Evolutionary conservation across 2,113 vertebrate genomes (phyloP), one percentile per base, ranked within the genome.

Genomic region (Tetraodon nigroviridis): DNA sequence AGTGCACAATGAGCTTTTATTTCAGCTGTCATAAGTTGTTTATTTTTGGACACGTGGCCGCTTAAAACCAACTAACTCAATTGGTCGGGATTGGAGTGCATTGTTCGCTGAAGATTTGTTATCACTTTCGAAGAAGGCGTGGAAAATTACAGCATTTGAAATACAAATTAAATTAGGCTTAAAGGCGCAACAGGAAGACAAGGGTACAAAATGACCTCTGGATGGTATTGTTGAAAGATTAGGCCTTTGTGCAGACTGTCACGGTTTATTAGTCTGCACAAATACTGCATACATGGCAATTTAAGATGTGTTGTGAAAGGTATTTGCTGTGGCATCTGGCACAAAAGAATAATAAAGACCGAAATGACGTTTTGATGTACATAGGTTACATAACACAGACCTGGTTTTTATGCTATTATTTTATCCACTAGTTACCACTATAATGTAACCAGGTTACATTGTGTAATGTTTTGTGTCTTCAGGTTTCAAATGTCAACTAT

Each of bases 1-100:
- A 50, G 49, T 12, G 64, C 27, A 83, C 80, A 85, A 81, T 76
- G 46, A 73, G 61, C 80, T 82, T 85, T 87, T 84, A 81, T 80
- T 73, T 78, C 58, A 44, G 73, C 71, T 78, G 80, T 79, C 83
- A 64, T 66, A 54, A 59, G 24, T 29, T 63, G 71, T 87, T 82
- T 79, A 78, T 78, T 61, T 62, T 46, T 18, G 56, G 80, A 82
- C 85, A 87, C 64, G 55, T 87, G 79, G 69, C 79, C 73, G 87
- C 68, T 87, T 86, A 86, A 87, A 87, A 49, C 61, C 66, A 52
- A 81, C 82, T 81, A 62, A 14, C 37, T 59, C 46, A 84, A 55
- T 71, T 62, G 58, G 47, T 61, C 57, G 64, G 60, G 60, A 76
- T 46, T 70, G 71, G 22, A 54, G 73, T 61, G 29, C 48, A 81